Conservation (phyloP, 2,888 invertebrate genomes). For the Pachliopta kotzebuea region DNA sequence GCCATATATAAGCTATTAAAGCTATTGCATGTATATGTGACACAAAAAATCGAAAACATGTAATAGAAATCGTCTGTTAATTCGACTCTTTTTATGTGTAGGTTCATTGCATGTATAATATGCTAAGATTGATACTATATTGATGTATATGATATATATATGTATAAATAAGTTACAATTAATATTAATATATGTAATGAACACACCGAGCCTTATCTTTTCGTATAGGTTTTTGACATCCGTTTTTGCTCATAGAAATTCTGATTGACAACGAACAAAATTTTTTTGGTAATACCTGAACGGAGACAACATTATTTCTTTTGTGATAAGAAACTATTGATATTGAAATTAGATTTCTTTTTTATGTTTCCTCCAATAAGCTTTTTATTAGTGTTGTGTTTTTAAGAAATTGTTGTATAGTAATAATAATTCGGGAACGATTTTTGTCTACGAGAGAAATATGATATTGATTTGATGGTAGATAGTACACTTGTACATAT, state of each 20-base stretch:
- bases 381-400: neutral
- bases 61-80: constrained; percentile 1
- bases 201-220: constrained; percentile 25
- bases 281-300: constrained; percentile 14
- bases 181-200: constrained; percentile 26
- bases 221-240: constrained; percentile 23
- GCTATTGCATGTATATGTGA: constrained; percentile 15
- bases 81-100: constrained; percentile 3
- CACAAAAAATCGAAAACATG: constrained; percentile 15
- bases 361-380: neutral
- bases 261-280: constrained; percentile 17
- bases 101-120: neutral
- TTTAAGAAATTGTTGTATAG: too few relatives aligned
- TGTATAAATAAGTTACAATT: constrained; percentile 22
- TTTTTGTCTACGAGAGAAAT: too few relatives aligned
- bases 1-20: constrained; percentile 13
- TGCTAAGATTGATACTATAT: constrained; percentile 8
- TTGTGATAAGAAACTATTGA: neutral
- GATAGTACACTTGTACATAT: too few relatives aligned
- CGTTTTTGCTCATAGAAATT: constrained; percentile 22
- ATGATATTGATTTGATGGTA: too few relatives aligned
- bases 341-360: neutral
- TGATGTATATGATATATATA: constrained; percentile 18
- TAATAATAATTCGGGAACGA: too few relatives aligned
- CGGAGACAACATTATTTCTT: constrained; percentile 1